These are phyloP conservation scores for Petrocephalus zakoni DNA, from an alignment of 2,113 vertebrate genomes.

Conservation along the genomic window DNA sequence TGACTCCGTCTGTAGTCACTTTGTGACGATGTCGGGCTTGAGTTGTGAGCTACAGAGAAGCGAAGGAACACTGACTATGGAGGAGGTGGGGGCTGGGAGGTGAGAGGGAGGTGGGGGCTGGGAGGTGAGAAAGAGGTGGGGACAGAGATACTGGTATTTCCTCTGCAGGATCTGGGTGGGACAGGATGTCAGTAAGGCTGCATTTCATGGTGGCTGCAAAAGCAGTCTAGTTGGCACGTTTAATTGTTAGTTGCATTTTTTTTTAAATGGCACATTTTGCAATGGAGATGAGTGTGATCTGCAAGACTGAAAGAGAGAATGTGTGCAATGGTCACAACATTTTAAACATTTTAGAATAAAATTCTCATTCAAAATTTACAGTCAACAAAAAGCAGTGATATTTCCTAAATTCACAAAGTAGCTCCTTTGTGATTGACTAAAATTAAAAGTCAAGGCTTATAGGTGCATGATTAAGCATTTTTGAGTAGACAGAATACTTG, in stretches of 20 bases:
- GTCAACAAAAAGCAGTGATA: not conserved
- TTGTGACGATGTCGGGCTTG: no score
- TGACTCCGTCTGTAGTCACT: not conserved
- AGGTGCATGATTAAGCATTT: not conserved
- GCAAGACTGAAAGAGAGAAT: not conserved
- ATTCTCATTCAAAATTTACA: not conserved
- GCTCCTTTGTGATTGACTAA: not conserved
- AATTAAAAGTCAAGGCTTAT: not conserved
- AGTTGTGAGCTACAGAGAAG: not conserved
- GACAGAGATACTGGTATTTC: not conserved
- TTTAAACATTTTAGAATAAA: not conserved
- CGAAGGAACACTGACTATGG: not conserved
- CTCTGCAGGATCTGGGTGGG: not conserved
- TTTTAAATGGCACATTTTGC: not conserved
- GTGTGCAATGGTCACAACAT: not conserved
- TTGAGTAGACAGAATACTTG: not conserved
- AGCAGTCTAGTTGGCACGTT: not conserved
- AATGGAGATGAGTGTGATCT: not conserved
- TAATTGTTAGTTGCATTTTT: not conserved
- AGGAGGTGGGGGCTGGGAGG: not conserved
- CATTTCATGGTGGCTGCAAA: not conserved
- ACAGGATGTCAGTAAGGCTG: conserved; percentile 6
- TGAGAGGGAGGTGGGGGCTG: not conserved
- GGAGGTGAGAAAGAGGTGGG: not conserved
- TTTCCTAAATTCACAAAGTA: not conserved